Evolutionary conservation across 2,888 invertebrate species (phyloP).

Genomic region (Apodemia duryi): DNA sequence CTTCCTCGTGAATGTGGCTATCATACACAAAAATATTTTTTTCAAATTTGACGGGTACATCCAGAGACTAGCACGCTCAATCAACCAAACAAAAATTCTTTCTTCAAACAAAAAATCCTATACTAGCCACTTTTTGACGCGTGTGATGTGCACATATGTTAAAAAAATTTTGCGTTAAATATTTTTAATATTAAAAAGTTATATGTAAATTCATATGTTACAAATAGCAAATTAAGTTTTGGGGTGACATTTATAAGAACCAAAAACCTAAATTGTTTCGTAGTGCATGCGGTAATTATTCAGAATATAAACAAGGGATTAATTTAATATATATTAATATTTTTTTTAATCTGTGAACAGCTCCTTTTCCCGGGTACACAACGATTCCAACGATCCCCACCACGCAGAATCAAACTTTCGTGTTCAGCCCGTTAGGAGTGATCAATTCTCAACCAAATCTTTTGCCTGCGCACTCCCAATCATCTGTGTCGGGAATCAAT

Average conservation of each 20-base stretch:
- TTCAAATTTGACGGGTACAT: too few relatives aligned
- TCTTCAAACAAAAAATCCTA: background rate
- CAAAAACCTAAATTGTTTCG: background rate
- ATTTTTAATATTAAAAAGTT: background rate
- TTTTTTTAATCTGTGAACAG: slow-evolving; percentile 40
- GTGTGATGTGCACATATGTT: too few relatives aligned
- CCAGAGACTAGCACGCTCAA: too few relatives aligned
- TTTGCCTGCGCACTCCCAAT: slow-evolving; percentile 80
- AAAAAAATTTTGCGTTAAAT: background rate
- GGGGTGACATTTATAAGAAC: background rate
- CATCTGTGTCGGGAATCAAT: slow-evolving; percentile 65
- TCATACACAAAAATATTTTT: too few relatives aligned
- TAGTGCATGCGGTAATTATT: slow-evolving; percentile 4
- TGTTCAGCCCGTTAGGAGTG: slow-evolving; percentile 85
- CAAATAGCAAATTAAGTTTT: background rate
- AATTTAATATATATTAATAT: background rate
- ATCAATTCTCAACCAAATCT: slow-evolving; percentile 85
- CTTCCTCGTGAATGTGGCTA: too few relatives aligned
- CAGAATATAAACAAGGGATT: background rate
- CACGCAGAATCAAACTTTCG: slow-evolving; percentile 88
- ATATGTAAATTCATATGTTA: background rate
- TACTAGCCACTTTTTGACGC: background rate
- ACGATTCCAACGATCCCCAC: slow-evolving; percentile 80
- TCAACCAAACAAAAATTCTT: too few relatives aligned
- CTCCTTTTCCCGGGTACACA: slow-evolving; percentile 86